These are phyloP conservation scores for Enteromius treurensis DNA, from an alignment of 2,797 vertebrate species.

Conservation along the genomic window DNA sequence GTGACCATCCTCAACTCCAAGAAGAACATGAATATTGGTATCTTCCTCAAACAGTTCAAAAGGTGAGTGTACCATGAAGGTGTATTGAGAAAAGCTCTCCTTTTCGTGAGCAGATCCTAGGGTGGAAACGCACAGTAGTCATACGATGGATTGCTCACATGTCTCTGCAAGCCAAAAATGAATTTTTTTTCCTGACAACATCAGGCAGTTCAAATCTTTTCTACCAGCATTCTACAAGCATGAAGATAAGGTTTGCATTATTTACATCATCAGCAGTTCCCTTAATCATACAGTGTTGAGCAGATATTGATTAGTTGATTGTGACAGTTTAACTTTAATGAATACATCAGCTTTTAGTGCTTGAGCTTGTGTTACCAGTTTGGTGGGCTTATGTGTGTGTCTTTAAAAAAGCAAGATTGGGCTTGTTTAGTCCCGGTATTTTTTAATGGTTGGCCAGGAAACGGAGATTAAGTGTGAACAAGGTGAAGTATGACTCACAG, in stretches of 20 bases:
- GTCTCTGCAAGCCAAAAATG: conserved; percentile 48
- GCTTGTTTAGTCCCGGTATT: conserved; percentile 25
- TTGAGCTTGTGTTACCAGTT: conserved; percentile 21
- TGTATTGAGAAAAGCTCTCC: conserved; percentile 1
- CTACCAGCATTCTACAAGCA: neutral
- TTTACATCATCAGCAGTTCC: conserved; percentile 11
- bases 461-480: conserved; percentile 7
- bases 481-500: conserved; percentile 25
- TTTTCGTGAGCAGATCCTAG: neutral
- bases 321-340: conserved; percentile 10
- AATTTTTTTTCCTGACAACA: conserved; percentile 13
- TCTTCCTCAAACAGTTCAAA: conserved; percentile 87
- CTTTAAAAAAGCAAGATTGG: conserved; percentile 16
- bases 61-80: conserved; percentile 73
- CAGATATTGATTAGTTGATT: conserved; percentile 14
- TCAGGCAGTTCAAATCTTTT: neutral
- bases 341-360: neutral
- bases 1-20: conserved; percentile 80
- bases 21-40: conserved; percentile 84
- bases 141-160: conserved; percentile 29
- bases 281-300: conserved; percentile 30
- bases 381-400: conserved; percentile 21
- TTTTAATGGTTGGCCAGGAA: conserved; percentile 17
- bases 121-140: neutral
- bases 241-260: conserved; percentile 19